Evolutionary conservation across 2,113 vertebrate genomes (phyloP), one percentile per base, ranked within the genome.

Genomic region (Serilophus lunatus): DNA sequence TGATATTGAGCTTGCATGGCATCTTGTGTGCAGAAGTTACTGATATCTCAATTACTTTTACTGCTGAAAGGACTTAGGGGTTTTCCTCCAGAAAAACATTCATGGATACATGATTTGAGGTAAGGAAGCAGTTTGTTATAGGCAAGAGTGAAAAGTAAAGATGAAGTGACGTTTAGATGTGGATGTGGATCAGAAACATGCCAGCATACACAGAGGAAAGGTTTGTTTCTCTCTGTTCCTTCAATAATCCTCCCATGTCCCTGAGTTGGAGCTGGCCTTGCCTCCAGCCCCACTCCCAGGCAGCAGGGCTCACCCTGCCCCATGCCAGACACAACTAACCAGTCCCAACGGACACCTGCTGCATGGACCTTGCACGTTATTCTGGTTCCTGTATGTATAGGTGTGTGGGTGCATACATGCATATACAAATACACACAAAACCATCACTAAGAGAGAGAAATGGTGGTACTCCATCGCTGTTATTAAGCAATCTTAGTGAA

Each of bases 21-120:
- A 93, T 76, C 64, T 86, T 83, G 68, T 44, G 54, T 88, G 90
- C 51, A 86, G 77, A 60, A 92, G 69, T 74, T 57, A 50, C 79
- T 95, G 92, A 93, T 93, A 64, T 92, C 92, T 94, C 75, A 90
- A 93, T 97, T 93, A 93, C 45, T 40, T 88, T 84, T 31, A 42
- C 83, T 93, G 47, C 51, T 77, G 90, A 86, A 86, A 88, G 90
- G 69, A 59, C 49, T 23, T 35, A 5, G 7, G 44, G 77, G 22
- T 51, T 68, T 84, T 85, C 74, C 38, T 83, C 64, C 44, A 90
- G 57, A 82, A 82, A 88, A 83, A 20, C 3, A 1, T 56, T 82
- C 0, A 3, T 25, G 60, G 65, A 23, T 25, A 50, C 26, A 20
- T 12, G 31, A 38, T 44, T 85, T 53, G 80, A 71, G 51, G 72